Base-by-base conservation (phyloP, 2,888 invertebrate genomes). In the Cerceris rybyensis region DNA sequence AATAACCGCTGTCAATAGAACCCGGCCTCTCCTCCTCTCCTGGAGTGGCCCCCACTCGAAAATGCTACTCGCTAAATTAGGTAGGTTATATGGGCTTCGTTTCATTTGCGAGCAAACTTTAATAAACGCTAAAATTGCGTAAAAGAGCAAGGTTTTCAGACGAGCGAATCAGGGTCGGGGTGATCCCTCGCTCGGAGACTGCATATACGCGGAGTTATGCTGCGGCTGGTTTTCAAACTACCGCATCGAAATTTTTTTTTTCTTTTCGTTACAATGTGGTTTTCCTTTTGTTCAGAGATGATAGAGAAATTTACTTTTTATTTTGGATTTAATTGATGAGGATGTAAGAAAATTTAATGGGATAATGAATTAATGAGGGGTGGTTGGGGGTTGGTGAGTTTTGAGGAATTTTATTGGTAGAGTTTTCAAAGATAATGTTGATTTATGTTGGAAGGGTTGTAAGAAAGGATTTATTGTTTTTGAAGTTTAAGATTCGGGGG, bases 71-170 rank as follows among this genome's bases (percentile, higher is more conserved):
- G 92, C 92, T 91, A 92, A 92, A 92, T 92, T 92, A 92, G 92
- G 92, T 92, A 91, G 92, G 92, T 92, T 92, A 92, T 92, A 92
- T 92, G 92, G 92, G 92, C 90, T 92, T 92, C 92, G 92, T 92
- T 92, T 92, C 92, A 92, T 92, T 92, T 91, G 92, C 92, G 92
- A 92, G 92, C 92, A 92, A 92, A 92, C 92, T 92, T 92, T 92
- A 92, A 92, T 92, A 92, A 92, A 91, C 92, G 92, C 90, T 91
- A 90, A 92, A 92, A 92, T 92, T 92, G 92, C 92, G 92, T 92
- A 92, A 92, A 92, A 92, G 92, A 92, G 92, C 92, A 91, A 92
- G 92, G 90, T 92, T 92, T 92, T 92, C 91, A 92, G 92, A 92
- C 91, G 90, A 89, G 86, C 88, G 88, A 85, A 84, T 86, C 86